Evolutionary conservation across 2,113 vertebrate genomes (phyloP).

Genomic region (Psittacus erithacus): DNA sequence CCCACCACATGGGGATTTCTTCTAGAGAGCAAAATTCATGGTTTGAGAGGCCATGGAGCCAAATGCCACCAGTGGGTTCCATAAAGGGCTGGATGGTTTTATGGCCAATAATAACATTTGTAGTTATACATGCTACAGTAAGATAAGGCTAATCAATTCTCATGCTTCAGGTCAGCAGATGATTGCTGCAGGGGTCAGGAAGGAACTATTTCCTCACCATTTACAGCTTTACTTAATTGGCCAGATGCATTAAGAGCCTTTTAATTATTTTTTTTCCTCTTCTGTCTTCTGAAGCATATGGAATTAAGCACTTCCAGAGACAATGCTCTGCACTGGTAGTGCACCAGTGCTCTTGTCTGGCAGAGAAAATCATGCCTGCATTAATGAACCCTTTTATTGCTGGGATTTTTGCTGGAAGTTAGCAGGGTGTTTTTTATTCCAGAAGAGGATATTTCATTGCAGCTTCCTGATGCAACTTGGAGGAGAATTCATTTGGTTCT

Average conservation of each 20-base stretch:
- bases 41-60: conserved; percentile 10
- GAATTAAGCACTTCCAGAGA: conserved; percentile 20
- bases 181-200: conserved; percentile 66
- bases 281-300: conserved; percentile 28
- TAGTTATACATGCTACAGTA: conserved; percentile 44
- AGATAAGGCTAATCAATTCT: conserved; percentile 69
- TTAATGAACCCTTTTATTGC: not conserved
- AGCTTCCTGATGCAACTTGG: not conserved
- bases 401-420: not conserved
- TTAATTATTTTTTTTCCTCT: conserved; percentile 49
- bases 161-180: conserved; percentile 67
- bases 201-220: conserved; percentile 64
- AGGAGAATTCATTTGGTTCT: not conserved
- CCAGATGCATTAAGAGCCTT: conserved; percentile 69
- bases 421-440: not conserved
- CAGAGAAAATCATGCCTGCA: not conserved
- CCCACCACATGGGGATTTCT: rapidly evolving
- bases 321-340: not conserved
- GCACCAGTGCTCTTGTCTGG: not conserved
- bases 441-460: not conserved
- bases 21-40: not conserved
- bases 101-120: conserved; percentile 65
- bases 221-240: conserved; percentile 73
- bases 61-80: conserved; percentile 35
- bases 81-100: conserved; percentile 39